Percentiles rank a stretch among this genome's conserved stretches.
Conservation (phyloP, 1,140 invertebrate genomes). For the Campoletis sonorensis region DNA sequence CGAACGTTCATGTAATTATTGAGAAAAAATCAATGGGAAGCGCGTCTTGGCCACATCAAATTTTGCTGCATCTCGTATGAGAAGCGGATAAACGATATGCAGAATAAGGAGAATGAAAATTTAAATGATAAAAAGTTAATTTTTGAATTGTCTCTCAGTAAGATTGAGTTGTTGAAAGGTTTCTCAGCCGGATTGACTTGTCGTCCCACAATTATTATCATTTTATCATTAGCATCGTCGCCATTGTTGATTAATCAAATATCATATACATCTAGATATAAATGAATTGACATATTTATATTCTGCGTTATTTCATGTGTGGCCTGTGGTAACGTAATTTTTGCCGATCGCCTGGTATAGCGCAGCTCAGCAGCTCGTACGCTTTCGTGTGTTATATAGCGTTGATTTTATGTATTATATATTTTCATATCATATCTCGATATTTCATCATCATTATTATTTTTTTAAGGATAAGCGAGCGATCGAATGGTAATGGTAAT, state of each 20-base stretch:
- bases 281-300: neutral
- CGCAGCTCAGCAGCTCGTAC: slow-evolving; percentile 31
- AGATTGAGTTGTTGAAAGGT: neutral
- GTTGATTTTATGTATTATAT: slow-evolving; percentile 18
- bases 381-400: slow-evolving; percentile 26
- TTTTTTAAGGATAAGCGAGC: neutral
- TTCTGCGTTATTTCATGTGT: slow-evolving; percentile 25
- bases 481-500: neutral
- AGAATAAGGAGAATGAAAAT: too few species aligned
- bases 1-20: too few species aligned
- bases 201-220: neutral
- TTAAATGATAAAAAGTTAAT: neutral
- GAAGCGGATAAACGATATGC: too few species aligned
- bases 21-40: too few species aligned
- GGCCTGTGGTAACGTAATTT: slow-evolving; percentile 31
- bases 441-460: neutral
- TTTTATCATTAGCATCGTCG: neutral
- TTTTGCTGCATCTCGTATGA: too few species aligned
- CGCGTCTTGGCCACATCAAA: too few species aligned
- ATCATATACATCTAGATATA: slow-evolving; percentile 11
- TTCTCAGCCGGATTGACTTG: too few species aligned
- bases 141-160: neutral
- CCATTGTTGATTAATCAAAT: slow-evolving; percentile 9
- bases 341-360: slow-evolving; percentile 31
- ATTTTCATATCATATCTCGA: neutral